Evolutionary conservation across 2,888 invertebrate genomes (phyloP).

Genomic region (Cenopis cana): DNA sequence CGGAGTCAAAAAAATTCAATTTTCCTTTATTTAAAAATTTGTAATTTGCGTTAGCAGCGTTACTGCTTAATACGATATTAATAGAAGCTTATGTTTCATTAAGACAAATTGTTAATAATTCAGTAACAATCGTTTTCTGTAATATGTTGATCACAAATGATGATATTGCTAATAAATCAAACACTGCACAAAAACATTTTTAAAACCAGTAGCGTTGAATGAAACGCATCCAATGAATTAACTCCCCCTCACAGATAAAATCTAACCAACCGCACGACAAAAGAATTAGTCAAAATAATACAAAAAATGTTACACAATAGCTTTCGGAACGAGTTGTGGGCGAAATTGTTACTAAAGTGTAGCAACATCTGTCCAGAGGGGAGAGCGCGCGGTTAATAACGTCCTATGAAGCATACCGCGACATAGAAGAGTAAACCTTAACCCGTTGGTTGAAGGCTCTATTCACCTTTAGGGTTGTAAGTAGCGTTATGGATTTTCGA

Average conservation of each 20-base stretch:
- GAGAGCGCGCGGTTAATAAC: conserved; percentile 51
- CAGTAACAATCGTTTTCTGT: no score
- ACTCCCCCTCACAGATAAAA: conserved; percentile 73
- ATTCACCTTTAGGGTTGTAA: conserved; percentile 31
- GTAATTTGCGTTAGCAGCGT: no score
- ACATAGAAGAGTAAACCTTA: conserved; percentile 46
- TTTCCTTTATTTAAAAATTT: no score
- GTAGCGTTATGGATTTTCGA: conserved; percentile 50
- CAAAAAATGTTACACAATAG: conserved; percentile 77
- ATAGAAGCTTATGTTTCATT: no score
- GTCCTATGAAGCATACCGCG: conserved; percentile 17
- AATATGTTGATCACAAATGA: conserved; percentile 48
- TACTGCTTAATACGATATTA: no score
- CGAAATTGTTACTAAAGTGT: conserved; percentile 84
- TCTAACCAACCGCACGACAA: conserved; percentile 83
- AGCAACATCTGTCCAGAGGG: conserved; percentile 83
- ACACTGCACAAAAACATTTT: conserved; percentile 57
- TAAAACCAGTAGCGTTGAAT: conserved; percentile 71
- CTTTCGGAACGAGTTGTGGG: conserved; percentile 77
- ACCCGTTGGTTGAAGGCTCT: background rate
- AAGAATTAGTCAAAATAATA: conserved; percentile 82
- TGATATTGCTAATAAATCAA: conserved; percentile 57
- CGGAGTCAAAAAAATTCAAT: no score
- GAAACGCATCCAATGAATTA: conserved; percentile 73
- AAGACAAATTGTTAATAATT: no score